These are phyloP conservation scores for Saturnia japonica DNA, from an alignment of 2,888 invertebrate genomes.

Conservation along the genomic window DNA sequence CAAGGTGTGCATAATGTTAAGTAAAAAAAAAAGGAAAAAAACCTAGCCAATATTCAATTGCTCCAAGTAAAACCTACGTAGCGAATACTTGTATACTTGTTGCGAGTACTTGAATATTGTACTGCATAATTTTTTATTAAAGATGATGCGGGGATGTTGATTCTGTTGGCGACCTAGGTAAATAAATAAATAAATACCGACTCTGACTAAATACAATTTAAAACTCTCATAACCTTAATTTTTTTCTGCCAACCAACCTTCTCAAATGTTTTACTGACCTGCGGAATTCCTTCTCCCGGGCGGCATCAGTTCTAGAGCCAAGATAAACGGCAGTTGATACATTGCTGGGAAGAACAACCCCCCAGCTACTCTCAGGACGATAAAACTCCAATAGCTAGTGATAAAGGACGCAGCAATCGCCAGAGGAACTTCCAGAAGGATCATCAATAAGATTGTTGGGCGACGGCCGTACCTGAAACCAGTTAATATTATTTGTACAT, in stretches of 20 bases:
- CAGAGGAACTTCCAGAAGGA: constrained; percentile 82
- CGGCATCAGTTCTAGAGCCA: constrained; percentile 85
- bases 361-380: constrained; percentile 80
- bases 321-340: constrained; percentile 85
- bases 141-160: too few relatives aligned
- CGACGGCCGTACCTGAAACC: constrained; percentile 83
- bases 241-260: neutral
- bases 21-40: too few relatives aligned
- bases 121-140: too few relatives aligned
- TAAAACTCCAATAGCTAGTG: constrained; percentile 82
- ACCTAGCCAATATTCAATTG: too few relatives aligned
- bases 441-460: constrained; percentile 83
- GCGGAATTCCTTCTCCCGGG: constrained; percentile 83
- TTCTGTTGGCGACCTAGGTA: too few relatives aligned
- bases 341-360: constrained; percentile 86
- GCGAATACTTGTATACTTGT: too few relatives aligned
- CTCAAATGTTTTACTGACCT: constrained; percentile 52
- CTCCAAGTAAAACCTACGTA: too few relatives aligned
- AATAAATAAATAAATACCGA: too few relatives aligned
- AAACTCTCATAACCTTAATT: neutral
- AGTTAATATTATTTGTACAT: neutral
- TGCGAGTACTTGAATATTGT: too few relatives aligned
- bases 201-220: neutral
- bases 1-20: too few relatives aligned
- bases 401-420: constrained; percentile 84